These are phyloP conservation scores for Fistularia tabacaria DNA, from an alignment of 2,797 vertebrate genomes.

Conservation along the genomic window DNA sequence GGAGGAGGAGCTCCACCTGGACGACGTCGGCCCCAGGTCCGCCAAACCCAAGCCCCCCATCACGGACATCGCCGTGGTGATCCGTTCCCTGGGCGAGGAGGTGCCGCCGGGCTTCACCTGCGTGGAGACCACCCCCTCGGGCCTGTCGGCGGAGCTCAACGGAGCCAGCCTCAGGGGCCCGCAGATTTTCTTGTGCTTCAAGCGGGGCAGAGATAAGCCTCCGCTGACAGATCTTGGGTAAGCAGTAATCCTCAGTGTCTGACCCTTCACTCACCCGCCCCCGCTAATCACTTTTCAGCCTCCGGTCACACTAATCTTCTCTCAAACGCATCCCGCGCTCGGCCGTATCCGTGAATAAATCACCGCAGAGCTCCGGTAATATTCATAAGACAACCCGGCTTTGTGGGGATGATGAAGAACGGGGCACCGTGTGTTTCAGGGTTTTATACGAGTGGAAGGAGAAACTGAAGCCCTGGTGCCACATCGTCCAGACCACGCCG, in stretches of 20 bases:
- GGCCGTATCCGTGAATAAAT: slow-evolving; percentile 19
- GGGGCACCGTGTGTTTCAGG: slow-evolving; percentile 57
- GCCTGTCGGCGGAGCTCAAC: slow-evolving; percentile 94
- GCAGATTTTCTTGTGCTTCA: slow-evolving; percentile 95
- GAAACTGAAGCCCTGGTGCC: slow-evolving; percentile 92
- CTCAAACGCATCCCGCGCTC: slow-evolving; percentile 31
- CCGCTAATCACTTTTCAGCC: slow-evolving; percentile 53
- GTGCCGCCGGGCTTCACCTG: slow-evolving; percentile 89
- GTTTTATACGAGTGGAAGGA: slow-evolving; percentile 97
- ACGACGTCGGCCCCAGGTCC: slow-evolving; percentile 86
- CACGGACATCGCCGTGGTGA: slow-evolving; percentile 92
- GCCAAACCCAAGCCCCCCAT: slow-evolving; percentile 90
- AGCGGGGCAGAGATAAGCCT: slow-evolving; percentile 93
- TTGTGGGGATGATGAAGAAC: slow-evolving; percentile 1
- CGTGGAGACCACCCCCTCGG: slow-evolving; percentile 89
- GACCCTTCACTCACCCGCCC: slow-evolving; percentile 50
- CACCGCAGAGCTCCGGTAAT: slow-evolving; percentile 1
- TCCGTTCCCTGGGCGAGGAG: slow-evolving; percentile 93
- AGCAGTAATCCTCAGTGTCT: slow-evolving; percentile 69
- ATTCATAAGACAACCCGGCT: slow-evolving; percentile 1
- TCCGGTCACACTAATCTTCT: slow-evolving; percentile 54
- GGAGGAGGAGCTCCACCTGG: slow-evolving; percentile 92
- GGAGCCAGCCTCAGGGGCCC: slow-evolving; percentile 92
- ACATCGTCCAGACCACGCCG: slow-evolving; percentile 92
- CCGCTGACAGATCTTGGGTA: slow-evolving; percentile 97